Conservation (phyloP, 2,113 vertebrate species). For the Argyrosomus japonicus region DNA sequence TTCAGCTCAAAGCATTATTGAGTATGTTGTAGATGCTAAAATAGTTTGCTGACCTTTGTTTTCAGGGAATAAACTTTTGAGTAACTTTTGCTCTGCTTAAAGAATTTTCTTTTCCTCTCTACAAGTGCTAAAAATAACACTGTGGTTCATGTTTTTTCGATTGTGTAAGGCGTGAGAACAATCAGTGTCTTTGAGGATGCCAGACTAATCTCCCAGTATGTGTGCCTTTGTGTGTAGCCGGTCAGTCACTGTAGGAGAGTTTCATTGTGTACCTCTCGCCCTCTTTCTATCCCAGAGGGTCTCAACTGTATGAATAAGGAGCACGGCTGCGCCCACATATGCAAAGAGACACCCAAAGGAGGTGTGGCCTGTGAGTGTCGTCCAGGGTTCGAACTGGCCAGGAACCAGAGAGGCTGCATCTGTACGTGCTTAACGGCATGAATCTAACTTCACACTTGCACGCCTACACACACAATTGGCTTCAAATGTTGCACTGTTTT, state of each 20-base stretch:
- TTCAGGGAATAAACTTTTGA: not conserved
- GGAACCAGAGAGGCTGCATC: constrained; percentile 94
- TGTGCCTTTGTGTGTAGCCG: constrained; percentile 69
- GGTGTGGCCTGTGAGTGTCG: constrained; percentile 95
- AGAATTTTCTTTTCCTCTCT: not conserved
- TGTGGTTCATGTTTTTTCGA: constrained; percentile 53
- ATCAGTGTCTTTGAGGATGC: constrained; percentile 68
- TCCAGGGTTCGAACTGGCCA: constrained; percentile 95
- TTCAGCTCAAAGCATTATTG: constrained; percentile 2
- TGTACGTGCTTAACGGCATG: constrained; percentile 83
- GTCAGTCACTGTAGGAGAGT: constrained; percentile 79
- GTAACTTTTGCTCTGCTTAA: constrained; percentile 2
- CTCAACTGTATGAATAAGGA: constrained; percentile 99
- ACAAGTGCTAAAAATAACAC: constrained; percentile 38
- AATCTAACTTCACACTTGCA: not conserved
- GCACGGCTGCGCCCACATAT: constrained; percentile 97
- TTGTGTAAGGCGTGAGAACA: constrained; percentile 67
- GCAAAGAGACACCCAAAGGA: constrained; percentile 94
- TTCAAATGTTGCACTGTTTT: constrained; percentile 5
- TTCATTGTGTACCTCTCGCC: constrained; percentile 78
- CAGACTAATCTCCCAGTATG: constrained; percentile 72
- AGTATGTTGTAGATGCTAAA: not conserved
- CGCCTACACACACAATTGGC: not conserved
- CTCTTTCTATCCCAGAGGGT: constrained; percentile 88
- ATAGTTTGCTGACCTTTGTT: constrained; percentile 7